These are phyloP conservation scores for Coendou prehensilis DNA, from an alignment of 2,797 vertebrate species.

Conservation along the genomic window DNA sequence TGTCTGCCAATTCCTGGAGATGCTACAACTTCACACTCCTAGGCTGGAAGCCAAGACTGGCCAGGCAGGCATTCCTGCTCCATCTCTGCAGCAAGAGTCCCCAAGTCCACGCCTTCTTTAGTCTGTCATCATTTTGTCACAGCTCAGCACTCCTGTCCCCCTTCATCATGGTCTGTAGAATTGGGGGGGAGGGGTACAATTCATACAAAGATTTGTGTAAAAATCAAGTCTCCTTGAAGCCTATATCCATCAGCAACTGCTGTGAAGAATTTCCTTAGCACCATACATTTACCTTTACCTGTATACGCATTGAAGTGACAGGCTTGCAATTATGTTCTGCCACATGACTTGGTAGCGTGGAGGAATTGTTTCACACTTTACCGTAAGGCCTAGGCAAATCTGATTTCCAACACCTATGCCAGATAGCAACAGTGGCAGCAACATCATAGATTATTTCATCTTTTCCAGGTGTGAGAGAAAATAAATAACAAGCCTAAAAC, in stretches of 20 bases:
- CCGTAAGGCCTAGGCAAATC: background rate
- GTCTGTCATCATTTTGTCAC: rapidly evolving
- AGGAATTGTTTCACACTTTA: background rate
- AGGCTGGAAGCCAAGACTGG: background rate
- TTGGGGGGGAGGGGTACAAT: background rate
- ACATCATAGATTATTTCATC: background rate
- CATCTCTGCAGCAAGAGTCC: rapidly evolving
- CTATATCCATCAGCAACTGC: rapidly evolving
- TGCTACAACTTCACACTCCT: background rate
- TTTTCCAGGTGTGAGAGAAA: constrained; percentile 24
- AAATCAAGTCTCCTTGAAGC: background rate
- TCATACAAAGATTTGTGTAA: background rate
- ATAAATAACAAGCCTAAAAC: constrained; percentile 3
- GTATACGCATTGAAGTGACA: rapidly evolving
- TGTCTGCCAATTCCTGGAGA: background rate
- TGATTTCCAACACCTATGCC: background rate
- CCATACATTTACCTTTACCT: background rate
- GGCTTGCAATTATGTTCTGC: background rate
- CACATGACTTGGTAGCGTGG: background rate
- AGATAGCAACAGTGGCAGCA: background rate
- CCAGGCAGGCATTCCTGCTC: background rate
- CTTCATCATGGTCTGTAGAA: background rate
- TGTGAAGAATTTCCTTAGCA: background rate
- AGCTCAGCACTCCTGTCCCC: background rate
- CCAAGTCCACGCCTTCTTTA: background rate